phyloP scores from a whole-genome alignment of 2,113 vertebrate genomes.

The Caranx melampygus region DNA sequence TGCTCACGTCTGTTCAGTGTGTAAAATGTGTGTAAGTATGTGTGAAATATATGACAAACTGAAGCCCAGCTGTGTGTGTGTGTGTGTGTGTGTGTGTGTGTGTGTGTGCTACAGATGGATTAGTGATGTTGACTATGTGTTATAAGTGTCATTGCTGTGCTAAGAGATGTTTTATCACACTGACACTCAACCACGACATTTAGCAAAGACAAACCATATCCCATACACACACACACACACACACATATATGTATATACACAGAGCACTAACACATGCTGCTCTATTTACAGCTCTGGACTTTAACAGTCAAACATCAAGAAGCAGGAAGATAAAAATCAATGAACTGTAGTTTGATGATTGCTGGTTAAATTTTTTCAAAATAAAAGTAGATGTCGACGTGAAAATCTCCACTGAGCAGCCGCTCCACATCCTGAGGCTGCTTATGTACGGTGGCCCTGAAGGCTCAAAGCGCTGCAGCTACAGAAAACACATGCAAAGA shows the following conservation, averaged over 20 bases:
- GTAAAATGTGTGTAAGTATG: constrained; percentile 18
- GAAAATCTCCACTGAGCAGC: too few species aligned
- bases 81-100: constrained; percentile 38
- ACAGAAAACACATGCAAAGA: too few species aligned
- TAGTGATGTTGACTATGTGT: constrained; percentile 62
- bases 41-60: constrained; percentile 43
- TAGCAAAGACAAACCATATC: constrained; percentile 59
- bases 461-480: too few species aligned
- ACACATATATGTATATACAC: constrained; percentile 8
- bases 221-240: constrained; percentile 46
- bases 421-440: too few species aligned
- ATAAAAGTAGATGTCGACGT: too few species aligned
- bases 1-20: neutral
- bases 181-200: constrained; percentile 61
- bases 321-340: too few species aligned
- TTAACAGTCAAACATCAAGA: too few species aligned
- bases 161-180: constrained; percentile 77
- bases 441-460: too few species aligned
- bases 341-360: too few species aligned
- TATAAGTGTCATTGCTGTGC: constrained; percentile 58
- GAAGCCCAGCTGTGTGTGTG: neutral
- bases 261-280: neutral
- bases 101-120: constrained; percentile 55
- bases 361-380: too few species aligned
- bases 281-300: too few species aligned